Base-by-base conservation (phyloP, 2,888 invertebrate species). In the Hipparchia sbordonii region DNA sequence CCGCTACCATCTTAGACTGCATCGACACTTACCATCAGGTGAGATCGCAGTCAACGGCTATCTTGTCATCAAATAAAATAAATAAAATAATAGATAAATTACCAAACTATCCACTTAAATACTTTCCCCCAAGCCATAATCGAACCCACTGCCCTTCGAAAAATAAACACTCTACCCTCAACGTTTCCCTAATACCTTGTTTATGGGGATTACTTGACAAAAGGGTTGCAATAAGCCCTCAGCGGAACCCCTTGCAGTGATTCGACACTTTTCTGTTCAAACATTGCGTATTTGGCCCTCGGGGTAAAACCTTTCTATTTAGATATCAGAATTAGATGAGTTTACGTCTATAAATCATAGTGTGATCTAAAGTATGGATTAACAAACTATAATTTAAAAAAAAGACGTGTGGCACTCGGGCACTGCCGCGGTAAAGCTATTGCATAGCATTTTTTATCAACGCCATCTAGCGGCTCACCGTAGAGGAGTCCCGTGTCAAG, bases 101-200 rank as follows among this genome's bases (percentile, higher is more conserved):
- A 23, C 33, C 33, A 59, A 59, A 23, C 59, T 59, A 33, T 13
- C 33, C 23, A 59, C 23, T 59, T 39, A 39, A 5, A 39, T 10
- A 59, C 23, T 59, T 59, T 59, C 59, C 59, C 59, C 9, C 59
- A 33, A 6, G 6, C 56, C 7, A 33, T n/a, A 6, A 56, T 56
- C 56, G 59, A 23, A 48, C 13, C 13, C 62, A 62, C 39, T 60
- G 39, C 10, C 33, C 39, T 66, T 33, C 23, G 10, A 12, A 52
- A 52, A 52, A 65, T 5, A 52, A 52, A 66, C 65, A 66, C 46
- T 63, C 65, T 54, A 54, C 65, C 33, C 52, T 52, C 65, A 66
- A 23, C 2, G 65, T 65, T 12, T 23, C 9, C 33, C 33, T 66
- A 66, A 66, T 66, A 66, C 65, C 39, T 52, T 48, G 48, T 65